These are phyloP conservation scores for Hetaerina titia DNA, from an alignment of 2,888 invertebrate species.

Conservation along the genomic window DNA sequence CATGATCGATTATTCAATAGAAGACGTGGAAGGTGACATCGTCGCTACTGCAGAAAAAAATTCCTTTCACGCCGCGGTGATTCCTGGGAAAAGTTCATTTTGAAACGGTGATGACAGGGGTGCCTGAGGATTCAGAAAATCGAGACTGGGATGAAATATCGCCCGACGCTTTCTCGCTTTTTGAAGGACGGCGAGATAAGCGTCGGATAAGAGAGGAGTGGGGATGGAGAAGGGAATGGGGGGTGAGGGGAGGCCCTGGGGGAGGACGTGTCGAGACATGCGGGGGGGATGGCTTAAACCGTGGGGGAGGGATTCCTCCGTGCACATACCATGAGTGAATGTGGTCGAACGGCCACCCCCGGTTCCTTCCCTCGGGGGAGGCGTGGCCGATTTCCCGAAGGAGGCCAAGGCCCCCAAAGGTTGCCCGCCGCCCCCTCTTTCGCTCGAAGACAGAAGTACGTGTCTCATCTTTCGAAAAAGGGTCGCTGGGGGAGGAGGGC, in stretches of 20 bases:
- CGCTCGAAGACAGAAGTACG: background rate
- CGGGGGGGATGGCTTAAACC: background rate
- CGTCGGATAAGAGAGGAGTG: background rate
- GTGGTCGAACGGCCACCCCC: background rate
- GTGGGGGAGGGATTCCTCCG: background rate
- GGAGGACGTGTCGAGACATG: background rate
- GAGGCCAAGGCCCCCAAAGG: conserved; percentile 45
- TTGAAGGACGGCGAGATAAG: background rate
- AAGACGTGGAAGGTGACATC: too few species aligned
- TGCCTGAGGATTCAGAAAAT: background rate
- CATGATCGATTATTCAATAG: too few species aligned
- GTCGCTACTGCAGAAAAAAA: too few species aligned
- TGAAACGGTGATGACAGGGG: too few species aligned
- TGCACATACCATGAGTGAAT: background rate
- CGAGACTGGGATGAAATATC: background rate
- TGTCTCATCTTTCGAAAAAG: background rate
- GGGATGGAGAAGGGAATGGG: background rate
- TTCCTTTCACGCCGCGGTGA: too few species aligned
- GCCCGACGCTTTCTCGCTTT: background rate
- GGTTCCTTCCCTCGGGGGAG: background rate
- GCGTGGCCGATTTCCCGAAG: background rate
- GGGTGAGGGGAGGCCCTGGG: background rate
- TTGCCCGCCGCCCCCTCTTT: background rate
- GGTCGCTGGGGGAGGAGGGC: background rate
- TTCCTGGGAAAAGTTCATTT: too few species aligned